These are phyloP conservation scores for Tetropium fuscum DNA, from an alignment of 2,888 invertebrate genomes.

Conservation along the genomic window DNA sequence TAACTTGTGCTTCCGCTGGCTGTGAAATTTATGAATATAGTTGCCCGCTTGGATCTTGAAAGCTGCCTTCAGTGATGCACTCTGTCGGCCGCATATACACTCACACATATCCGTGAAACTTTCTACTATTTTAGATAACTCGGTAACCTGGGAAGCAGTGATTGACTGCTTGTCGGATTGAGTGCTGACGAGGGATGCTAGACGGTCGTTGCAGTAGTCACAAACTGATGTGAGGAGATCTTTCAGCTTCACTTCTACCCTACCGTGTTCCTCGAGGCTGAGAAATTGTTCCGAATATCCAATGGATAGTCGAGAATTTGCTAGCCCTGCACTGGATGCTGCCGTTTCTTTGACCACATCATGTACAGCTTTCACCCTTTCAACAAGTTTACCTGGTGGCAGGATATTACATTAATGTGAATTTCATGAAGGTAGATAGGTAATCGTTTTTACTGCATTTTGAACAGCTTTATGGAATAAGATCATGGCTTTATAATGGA, in stretches of 20 bases:
- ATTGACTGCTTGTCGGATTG: conserved; percentile 80
- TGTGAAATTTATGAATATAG: conserved; percentile 92
- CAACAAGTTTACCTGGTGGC: conserved; percentile 74
- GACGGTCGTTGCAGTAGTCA: conserved; percentile 92
- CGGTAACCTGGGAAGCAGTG: conserved; percentile 81
- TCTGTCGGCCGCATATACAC: conserved; percentile 76
- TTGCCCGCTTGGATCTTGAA: conserved; percentile 90
- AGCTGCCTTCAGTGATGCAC: conserved; percentile 84
- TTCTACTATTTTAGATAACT: conserved; percentile 82
- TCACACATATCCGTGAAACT: conserved; percentile 83
- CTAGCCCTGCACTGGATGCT: conserved; percentile 72
- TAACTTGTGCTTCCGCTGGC: conserved; percentile 87
- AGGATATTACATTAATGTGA: no score
- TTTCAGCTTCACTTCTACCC: conserved; percentile 78
- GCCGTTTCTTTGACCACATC: conserved; percentile 84
- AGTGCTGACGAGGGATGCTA: conserved; percentile 88
- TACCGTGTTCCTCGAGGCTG: conserved; percentile 75
- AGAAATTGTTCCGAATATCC: conserved; percentile 77
- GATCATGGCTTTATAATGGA: no score
- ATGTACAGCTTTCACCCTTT: conserved; percentile 79
- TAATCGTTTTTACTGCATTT: no score
- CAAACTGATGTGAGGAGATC: conserved; percentile 86
- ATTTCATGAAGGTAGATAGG: no score
- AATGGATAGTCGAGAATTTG: conserved; percentile 48
- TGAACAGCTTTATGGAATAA: no score